phyloP scores from a whole-genome alignment of 1,140 invertebrate genomes.

The Drosophila nigrodunni region DNA sequence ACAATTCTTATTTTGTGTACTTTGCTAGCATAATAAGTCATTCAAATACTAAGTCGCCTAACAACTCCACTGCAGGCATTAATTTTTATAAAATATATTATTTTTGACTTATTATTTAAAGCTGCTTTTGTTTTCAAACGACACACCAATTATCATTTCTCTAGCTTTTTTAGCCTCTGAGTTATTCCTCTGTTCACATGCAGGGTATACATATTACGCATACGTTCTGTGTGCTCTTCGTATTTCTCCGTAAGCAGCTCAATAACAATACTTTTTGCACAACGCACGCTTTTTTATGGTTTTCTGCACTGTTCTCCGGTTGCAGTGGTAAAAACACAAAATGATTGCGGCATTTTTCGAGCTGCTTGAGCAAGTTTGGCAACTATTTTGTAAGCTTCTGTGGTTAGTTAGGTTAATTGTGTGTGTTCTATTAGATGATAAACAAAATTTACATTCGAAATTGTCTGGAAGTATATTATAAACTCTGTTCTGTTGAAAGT shows the following conservation, averaged over 20 bases:
- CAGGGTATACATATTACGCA: conserved; percentile 46
- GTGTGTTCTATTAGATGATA: not conserved
- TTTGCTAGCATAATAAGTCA: too few relatives aligned
- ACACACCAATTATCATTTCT: too few relatives aligned
- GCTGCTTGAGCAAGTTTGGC: conserved; percentile 24
- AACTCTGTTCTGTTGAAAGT: too few relatives aligned
- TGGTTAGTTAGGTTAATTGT: conserved; percentile 32
- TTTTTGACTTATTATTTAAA: too few relatives aligned
- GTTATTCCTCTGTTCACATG: not conserved
- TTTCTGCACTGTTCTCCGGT: conserved; percentile 15
- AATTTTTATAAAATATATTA: too few relatives aligned
- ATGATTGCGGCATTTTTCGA: conserved; percentile 34
- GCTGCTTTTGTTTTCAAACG: too few relatives aligned
- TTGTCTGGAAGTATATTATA: too few relatives aligned
- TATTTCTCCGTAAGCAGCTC: conserved; percentile 23
- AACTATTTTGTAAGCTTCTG: conserved; percentile 20
- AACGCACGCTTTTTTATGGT: conserved; percentile 36
- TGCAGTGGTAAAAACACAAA: conserved; percentile 42
- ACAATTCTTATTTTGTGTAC: conserved; percentile 46
- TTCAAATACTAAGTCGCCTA: too few relatives aligned
- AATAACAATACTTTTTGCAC: conserved; percentile 57
- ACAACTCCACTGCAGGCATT: too few relatives aligned
- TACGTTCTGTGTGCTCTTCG: conserved; percentile 37
- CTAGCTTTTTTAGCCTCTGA: not conserved
- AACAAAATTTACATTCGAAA: not conserved